Evolutionary conservation across 1,140 invertebrate species (phyloP), one percentile per base, ranked within the genome.

Genomic region (Papilio xuthus): DNA sequence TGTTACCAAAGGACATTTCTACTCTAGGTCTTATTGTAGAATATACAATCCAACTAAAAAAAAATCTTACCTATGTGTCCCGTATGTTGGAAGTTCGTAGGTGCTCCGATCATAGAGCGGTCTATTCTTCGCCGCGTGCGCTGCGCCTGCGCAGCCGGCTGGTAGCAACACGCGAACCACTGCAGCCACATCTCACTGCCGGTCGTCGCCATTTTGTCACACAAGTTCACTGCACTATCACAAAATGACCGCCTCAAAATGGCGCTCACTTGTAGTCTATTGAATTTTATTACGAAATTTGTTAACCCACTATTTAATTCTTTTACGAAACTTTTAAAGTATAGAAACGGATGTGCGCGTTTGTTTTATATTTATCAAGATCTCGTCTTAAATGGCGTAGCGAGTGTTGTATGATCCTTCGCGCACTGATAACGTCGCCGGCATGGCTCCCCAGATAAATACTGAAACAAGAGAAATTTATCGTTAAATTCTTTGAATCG

Each of bases 31-130:
- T 50, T n/a, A n/a, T n/a, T n/a, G n/a, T n/a, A n/a, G n/a, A 18
- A 15, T 32, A 3, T 15, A 3, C 12, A 60, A 60, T 60, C 23
- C 26, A 60, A 2, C 56, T 60, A 26, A 3, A 60, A 2, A 15
- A 63, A 18, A 75, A 7, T 41, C 84, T 86, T 80, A 94, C 94
- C 94, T 92, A 94, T 94, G 89, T 98, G 97, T 75, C 96, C 97
- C n/a, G 98, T 98, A 88, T 99, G 98, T 80, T 97, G 96, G 90
- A 99, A 99, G 93, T 99, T 97, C 78, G 97, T 98, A 8, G 98
- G 98, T 77, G 96, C 96, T 73, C 98, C 97, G 86, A 99, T 99
- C 98, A 98, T 98, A 56, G 97, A 97, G 44, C 97, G 95, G 92
- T 99, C 98, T 94, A 99, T 98, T 92, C 97, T 96, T 83, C 95